phyloP scores from a whole-genome alignment of 2,888 invertebrate genomes.

The Patella pellucida region DNA sequence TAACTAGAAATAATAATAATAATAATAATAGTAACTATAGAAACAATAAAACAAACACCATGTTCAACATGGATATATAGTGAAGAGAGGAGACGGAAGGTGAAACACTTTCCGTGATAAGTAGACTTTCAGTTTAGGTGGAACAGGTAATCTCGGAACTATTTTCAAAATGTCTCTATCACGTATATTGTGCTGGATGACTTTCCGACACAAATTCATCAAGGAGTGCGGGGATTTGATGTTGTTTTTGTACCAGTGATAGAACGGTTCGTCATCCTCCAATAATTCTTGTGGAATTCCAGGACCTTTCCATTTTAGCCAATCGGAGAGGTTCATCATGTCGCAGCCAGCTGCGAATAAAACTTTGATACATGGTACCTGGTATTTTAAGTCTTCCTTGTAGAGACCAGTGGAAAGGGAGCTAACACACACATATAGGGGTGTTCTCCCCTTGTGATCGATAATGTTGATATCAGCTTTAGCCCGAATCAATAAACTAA shows the following conservation, averaged over 20 bases:
- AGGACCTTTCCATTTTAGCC: slow-evolving; percentile 70
- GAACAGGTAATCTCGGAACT: slow-evolving; percentile 62
- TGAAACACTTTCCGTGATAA: slow-evolving; percentile 67
- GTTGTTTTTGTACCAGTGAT: slow-evolving; percentile 64
- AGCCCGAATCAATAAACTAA: slow-evolving; percentile 60
- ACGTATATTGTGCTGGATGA: slow-evolving; percentile 65
- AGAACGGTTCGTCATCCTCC: slow-evolving; percentile 58
- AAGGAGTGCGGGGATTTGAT: slow-evolving; percentile 64
- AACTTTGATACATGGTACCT: slow-evolving; percentile 65
- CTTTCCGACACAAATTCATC: slow-evolving; percentile 69
- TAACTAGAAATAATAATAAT: slow-evolving; percentile 1
- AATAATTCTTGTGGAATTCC: slow-evolving; percentile 64
- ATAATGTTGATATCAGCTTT: slow-evolving; percentile 61
- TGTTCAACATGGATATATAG: not conserved
- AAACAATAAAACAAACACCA: not conserved
- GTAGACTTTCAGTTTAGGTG: slow-evolving; percentile 63
- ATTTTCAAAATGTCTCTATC: slow-evolving; percentile 57
- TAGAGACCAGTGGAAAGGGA: slow-evolving; percentile 69
- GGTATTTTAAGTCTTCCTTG: slow-evolving; percentile 68
- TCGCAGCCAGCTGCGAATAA: slow-evolving; percentile 69
- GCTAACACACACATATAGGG: slow-evolving; percentile 68
- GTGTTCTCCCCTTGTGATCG: slow-evolving; percentile 66
- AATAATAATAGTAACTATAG: not conserved
- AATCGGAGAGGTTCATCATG: slow-evolving; percentile 70
- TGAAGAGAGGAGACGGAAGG: slow-evolving; percentile 43